phyloP scores from a whole-genome alignment of 2,888 invertebrate species.

The Anoncus sp. region DNA sequence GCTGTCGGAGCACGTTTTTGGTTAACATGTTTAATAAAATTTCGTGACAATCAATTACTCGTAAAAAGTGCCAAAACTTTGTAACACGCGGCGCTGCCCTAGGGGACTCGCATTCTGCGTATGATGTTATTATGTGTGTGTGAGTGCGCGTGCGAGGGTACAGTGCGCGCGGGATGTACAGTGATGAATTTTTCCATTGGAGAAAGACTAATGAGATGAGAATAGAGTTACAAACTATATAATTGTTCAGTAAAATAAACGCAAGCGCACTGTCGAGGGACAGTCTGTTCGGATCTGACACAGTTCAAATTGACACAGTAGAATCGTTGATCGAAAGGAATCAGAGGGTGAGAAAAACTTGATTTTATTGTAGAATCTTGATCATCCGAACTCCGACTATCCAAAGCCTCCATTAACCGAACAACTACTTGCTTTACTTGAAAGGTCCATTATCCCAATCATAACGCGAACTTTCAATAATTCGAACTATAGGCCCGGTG shows the following conservation, averaged over 20 bases:
- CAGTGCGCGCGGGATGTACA: conserved; percentile 19
- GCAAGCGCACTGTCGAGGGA: neutral
- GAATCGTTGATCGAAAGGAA: neutral
- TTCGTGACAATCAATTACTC: neutral
- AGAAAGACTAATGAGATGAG: no score
- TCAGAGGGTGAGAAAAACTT: neutral
- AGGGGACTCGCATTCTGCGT: conserved; percentile 28
- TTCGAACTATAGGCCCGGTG: no score
- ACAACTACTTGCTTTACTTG: no score
- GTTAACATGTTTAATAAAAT: neutral
- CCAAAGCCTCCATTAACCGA: no score
- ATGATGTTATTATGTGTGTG: no score
- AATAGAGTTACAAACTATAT: conserved; percentile 34
- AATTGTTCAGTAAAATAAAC: conserved; percentile 9
- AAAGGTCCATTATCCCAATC: no score
- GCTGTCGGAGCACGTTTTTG: neutral
- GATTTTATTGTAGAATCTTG: no score
- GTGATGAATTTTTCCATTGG: conserved; percentile 15
- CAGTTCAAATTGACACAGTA: neutral
- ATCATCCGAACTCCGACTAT: no score
- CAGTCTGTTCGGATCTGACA: neutral
- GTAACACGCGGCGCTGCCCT: conserved; percentile 28
- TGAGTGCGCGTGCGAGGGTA: no score
- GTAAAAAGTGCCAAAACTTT: conserved; percentile 38
- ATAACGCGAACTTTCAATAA: no score